Base-by-base conservation (phyloP, 2,797 vertebrate species). In the Chlorospingus flavigularis region DNA sequence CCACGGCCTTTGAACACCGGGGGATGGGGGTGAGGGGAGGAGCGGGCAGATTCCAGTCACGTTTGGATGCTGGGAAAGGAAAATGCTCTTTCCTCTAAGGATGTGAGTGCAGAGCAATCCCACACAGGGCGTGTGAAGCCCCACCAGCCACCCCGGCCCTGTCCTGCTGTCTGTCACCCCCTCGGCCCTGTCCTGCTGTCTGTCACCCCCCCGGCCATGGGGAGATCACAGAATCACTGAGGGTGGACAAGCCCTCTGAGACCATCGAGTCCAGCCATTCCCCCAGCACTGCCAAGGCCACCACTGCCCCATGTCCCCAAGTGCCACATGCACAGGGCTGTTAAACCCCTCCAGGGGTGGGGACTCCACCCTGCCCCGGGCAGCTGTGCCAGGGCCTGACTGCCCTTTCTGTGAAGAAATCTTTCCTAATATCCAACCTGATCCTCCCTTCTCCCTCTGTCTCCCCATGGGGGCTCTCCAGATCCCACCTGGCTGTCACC, bases 151-250 rank as follows among this genome's bases (percentile, higher is more conserved):
- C 30, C 12, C 28, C 0, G 0, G 11, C n/a, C 12, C 43, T 33
- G 0, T 26, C 30, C 65, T 33, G 47, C 57, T 54, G 13, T 13
- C 72, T 55, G n/a, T 55, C 4, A 7, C 25, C 31, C 39, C 45
- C 58, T 42, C 0, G 0, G 35, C 35, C 35, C 43, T 33, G 0
- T 26, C 30, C 65, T 33, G 47, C 57, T 54, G 13, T 13, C 72
- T 55, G n/a, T 55, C 4, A 7, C 25, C 31, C 39, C 45, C 58
- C 39, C 0, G 0, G 62, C 39, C 13, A 0, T 3, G 35, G 54
- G 35, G 31, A 48, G 15, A 35, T 60, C 11, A 35, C 17, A 35
- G 25, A 42, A 26, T 16, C 1, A 0, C 13, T 11, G 17, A 47
- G 25, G 35, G 1, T 54, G 54, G 68, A 40, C 53, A 88, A 66